These are phyloP conservation scores for Xyrauchen texanus DNA, from an alignment of 2,113 vertebrate species.

Conservation along the genomic window DNA sequence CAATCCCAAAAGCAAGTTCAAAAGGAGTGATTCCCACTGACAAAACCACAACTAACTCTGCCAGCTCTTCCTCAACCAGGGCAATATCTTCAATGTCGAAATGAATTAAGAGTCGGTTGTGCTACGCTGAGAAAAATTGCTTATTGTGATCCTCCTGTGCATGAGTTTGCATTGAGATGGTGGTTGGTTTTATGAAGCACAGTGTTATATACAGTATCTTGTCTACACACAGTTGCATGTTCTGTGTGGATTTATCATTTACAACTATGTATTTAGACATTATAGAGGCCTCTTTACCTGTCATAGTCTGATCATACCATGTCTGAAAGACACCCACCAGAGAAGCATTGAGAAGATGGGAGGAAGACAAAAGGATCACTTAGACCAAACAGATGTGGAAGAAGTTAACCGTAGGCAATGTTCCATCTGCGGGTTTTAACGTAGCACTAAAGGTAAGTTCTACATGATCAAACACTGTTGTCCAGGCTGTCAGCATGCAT, in stretches of 20 bases:
- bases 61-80: constrained; percentile 9
- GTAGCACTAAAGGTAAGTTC: too few species aligned
- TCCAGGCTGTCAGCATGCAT: too few species aligned
- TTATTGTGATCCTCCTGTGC: not conserved
- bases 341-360: too few species aligned
- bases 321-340: too few species aligned
- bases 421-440: too few species aligned
- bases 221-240: not conserved
- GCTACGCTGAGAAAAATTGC: not conserved
- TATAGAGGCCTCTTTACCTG: not conserved
- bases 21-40: constrained; percentile 14
- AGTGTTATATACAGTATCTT: not conserved
- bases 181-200: not conserved
- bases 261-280: not conserved
- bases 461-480: too few species aligned
- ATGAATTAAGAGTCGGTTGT: constrained; percentile 7
- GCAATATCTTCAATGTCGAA: constrained; percentile 1
- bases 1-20: constrained; percentile 37
- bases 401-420: too few species aligned
- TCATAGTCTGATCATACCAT: not conserved
- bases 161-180: constrained; percentile 2
- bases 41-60: constrained; percentile 4
- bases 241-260: not conserved
- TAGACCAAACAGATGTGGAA: too few species aligned
- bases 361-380: too few species aligned